Evolutionary conservation across 2,113 vertebrate species (phyloP), one percentile per base, ranked within the genome.

Genomic region (Macquaria australasica): DNA sequence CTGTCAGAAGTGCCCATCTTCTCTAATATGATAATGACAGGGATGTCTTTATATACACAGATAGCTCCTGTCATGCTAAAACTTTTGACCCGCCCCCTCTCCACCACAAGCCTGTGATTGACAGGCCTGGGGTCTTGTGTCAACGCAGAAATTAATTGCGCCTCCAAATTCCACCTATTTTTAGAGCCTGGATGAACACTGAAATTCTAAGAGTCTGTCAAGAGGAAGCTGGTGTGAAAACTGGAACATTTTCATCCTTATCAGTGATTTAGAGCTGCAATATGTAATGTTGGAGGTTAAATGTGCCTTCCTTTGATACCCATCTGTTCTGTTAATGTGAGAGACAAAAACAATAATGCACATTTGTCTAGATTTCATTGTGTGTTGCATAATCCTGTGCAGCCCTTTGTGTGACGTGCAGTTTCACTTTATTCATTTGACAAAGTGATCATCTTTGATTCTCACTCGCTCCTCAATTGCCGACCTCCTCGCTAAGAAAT

Each of bases 391-490:
- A 69, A 39, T 68, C 67, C 50, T 69, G 41, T 55, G n/a, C 1
- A 48, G 45, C 31, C 15, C 43, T 74, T 78, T 56, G 45, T 79
- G 39, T 53, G 48, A 53, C 20, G 3, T 16, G 45, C 25, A 48
- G 28, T 56, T 45, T 48, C 50, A 12, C 37, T 69, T 39, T 0
- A 41, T 70, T 39, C 67, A 37, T 51, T 45, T 28, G 11, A 70
- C 75, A 39, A 51, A 74, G 15, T 63, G 23, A 62, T 71, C 16
- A 51, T 43, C 58, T 77, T 73, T 41, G 39, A 59, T 70, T 75
- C 39, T 15, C 34, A 51, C 51, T 68, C 5, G 21, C 58, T 83
- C 58, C 76, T 88, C 86, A 90, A 88, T 88, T 75, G 72, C 63
- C 7, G 0, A 63, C 60, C 0, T 85, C 69, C 69, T 83, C 68